Conservation (phyloP, 2,888 invertebrate genomes). For the Slavum lentiscoides region DNA sequence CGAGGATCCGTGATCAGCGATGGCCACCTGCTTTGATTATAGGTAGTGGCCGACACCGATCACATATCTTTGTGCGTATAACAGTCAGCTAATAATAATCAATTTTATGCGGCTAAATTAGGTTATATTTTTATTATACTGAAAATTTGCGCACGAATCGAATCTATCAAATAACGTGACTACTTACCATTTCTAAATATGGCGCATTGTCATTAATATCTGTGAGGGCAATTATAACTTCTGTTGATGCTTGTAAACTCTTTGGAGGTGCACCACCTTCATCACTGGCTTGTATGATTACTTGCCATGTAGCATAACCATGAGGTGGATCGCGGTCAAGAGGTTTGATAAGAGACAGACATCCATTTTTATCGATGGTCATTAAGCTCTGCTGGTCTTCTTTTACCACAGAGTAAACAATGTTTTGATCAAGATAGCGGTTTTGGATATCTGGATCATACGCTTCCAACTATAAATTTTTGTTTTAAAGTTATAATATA, state of each 20-base stretch:
- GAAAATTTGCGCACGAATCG: too few relatives aligned
- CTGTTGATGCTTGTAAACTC: constrained; percentile 66
- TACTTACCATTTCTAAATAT: constrained; percentile 74
- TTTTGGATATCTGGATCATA: constrained; percentile 86
- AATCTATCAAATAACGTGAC: constrained; percentile 57
- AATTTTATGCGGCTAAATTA: too few relatives aligned
- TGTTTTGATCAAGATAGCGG: constrained; percentile 74
- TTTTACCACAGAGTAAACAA: constrained; percentile 75
- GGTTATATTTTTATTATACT: too few relatives aligned
- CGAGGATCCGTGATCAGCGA: too few relatives aligned
- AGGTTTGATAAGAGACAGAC: constrained; percentile 72
- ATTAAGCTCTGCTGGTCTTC: constrained; percentile 73
- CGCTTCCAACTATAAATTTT: constrained; percentile 65
- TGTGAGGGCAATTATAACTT: constrained; percentile 67
- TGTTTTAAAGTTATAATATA: neutral
- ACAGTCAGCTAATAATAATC: too few relatives aligned
- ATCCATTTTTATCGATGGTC: constrained; percentile 75
- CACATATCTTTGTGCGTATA: too few relatives aligned
- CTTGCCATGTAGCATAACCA: constrained; percentile 80
- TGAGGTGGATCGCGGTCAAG: constrained; percentile 87
- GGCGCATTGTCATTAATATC: constrained; percentile 97
- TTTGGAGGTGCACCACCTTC: constrained; percentile 69
- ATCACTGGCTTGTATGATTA: constrained; percentile 72
- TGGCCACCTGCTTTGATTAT: too few relatives aligned
- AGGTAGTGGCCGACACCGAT: too few relatives aligned